Evolutionary conservation across 2,113 vertebrate species (phyloP).

Genomic region (Rynchops niger): DNA sequence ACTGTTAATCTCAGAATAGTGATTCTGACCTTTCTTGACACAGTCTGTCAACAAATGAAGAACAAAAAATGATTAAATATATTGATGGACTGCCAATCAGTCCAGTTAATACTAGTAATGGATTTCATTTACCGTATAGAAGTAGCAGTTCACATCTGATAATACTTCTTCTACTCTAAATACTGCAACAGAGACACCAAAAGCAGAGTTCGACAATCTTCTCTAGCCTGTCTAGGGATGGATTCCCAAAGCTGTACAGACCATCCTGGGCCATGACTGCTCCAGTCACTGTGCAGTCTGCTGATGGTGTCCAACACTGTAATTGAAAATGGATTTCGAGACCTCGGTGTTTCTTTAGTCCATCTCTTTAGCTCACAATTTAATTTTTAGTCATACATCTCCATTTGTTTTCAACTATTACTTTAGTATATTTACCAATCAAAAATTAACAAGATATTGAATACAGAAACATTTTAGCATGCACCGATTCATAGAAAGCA

Average conservation of each 20-base stretch:
- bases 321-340: neutral
- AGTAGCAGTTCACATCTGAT: neutral
- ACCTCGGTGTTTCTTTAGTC: neutral
- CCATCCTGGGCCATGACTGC: neutral
- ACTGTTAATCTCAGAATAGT: neutral
- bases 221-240: neutral
- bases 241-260: neutral
- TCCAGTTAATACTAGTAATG: neutral
- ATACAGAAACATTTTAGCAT: neutral
- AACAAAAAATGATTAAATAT: neutral
- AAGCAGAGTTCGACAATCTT: neutral
- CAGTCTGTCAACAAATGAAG: neutral
- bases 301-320: neutral
- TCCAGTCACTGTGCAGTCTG: neutral
- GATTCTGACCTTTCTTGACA: neutral
- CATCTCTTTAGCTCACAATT: neutral
- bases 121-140: neutral
- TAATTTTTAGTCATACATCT: neutral
- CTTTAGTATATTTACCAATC: neutral
- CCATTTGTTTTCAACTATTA: neutral
- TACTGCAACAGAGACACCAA: neutral
- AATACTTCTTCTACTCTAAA: neutral
- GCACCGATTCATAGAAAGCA: neutral
- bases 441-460: neutral
- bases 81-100: neutral